Conservation (phyloP, 2,888 invertebrate genomes). For the Cerceris rybyensis region DNA sequence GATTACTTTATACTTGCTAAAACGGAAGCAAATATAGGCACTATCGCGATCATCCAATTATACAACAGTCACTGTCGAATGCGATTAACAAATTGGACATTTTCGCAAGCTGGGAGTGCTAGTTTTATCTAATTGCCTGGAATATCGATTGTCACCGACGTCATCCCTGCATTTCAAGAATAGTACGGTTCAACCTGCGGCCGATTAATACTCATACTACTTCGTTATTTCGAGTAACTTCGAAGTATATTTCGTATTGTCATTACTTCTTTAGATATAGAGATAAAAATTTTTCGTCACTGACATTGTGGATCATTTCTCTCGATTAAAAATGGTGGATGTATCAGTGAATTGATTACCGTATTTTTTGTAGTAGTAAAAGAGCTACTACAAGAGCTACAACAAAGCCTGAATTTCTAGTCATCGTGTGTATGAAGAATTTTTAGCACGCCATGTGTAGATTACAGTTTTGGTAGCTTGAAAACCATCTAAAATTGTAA, state of each 20-base stretch:
- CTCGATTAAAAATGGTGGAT: background rate
- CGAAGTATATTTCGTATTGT: background rate
- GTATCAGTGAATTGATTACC: no score
- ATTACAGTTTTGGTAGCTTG: no score
- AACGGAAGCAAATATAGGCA: background rate
- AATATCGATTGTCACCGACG: conserved; percentile 1
- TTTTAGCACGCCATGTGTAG: no score
- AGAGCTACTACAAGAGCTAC: no score
- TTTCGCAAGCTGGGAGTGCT: background rate
- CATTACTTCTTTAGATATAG: no score
- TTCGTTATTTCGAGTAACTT: background rate
- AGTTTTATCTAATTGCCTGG: conserved; percentile 11
- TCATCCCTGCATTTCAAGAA: background rate
- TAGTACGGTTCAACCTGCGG: background rate
- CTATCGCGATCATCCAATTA: conserved; percentile 1
- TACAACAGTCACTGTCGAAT: background rate
- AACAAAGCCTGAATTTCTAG: no score
- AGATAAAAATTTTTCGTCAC: background rate
- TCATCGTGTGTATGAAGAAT: no score
- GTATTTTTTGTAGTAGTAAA: no score
- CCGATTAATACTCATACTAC: background rate
- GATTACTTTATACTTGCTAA: background rate
- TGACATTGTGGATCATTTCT: background rate
- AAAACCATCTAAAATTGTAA: no score
- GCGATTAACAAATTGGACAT: conserved; percentile 9